Percentiles rank a stretch among this genome's conserved stretches.
phyloP scores from a whole-genome alignment of 2,113 vertebrate genomes.

The Bubo blakistoni region DNA sequence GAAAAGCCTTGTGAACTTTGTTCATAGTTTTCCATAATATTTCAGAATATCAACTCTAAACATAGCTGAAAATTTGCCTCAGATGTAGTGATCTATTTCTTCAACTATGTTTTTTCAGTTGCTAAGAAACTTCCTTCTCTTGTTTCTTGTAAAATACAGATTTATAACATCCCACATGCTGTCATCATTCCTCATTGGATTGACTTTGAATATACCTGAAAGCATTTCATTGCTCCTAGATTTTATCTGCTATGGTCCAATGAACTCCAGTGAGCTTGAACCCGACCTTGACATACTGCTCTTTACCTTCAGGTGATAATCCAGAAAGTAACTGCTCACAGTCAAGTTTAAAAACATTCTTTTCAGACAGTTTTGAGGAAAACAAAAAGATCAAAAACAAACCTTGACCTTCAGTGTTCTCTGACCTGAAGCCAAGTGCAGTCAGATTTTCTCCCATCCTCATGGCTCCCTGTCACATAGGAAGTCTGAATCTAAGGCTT shows the following conservation, averaged over 20 bases:
- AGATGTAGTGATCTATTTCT: neutral
- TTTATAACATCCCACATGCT: slow-evolving; percentile 36
- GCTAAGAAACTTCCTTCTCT: slow-evolving; percentile 41
- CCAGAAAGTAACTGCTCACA: slow-evolving; percentile 53
- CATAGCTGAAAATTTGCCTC: neutral
- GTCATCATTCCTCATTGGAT: slow-evolving; percentile 31
- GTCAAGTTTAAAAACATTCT: slow-evolving; percentile 44
- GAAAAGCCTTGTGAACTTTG: neutral
- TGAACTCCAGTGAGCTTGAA: slow-evolving; percentile 61
- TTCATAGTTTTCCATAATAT: neutral
- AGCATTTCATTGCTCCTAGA: slow-evolving; percentile 60
- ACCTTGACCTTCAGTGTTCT: slow-evolving; percentile 28
- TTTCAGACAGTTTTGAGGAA: slow-evolving; percentile 40
- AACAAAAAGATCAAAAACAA: slow-evolving; percentile 22
- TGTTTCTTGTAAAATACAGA: slow-evolving; percentile 50
- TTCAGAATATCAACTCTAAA: slow-evolving; percentile 8
- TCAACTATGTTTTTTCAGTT: neutral
- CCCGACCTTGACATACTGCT: slow-evolving; percentile 62
- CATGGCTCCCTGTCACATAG: neutral
- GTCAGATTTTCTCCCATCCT: neutral
- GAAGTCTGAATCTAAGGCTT: slow-evolving; percentile 3
- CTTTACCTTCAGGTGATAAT: slow-evolving; percentile 71
- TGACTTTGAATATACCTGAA: slow-evolving; percentile 75
- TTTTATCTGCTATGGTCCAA: slow-evolving; percentile 57
- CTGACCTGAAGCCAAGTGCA: slow-evolving; percentile 33